Evolutionary conservation across 2,888 invertebrate species (phyloP), one percentile per base, ranked within the genome.

Genomic region (Nephrotoma guestfalica): DNA sequence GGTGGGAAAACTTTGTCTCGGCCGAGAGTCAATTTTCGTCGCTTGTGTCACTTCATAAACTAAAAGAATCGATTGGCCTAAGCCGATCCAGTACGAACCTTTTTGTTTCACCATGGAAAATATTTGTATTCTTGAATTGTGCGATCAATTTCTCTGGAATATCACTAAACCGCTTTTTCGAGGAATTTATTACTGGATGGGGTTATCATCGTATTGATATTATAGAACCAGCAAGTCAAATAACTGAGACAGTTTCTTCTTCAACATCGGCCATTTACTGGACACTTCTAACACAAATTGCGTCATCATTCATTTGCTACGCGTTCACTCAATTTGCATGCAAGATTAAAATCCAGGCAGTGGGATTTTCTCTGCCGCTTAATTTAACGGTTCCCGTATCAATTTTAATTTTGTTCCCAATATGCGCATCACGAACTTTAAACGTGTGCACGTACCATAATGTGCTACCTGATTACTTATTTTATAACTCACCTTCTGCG

Each of bases 341-440:
- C 92, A 96, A 96, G 92, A 96, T 97, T 88, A 94, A 96, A 90
- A 97, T 98, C 90, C 98, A 98, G 90, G 94, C 94, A 86, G 95
- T 97, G 90, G 96, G 97, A 89, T 97, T 96, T 89, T 96, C 98
- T 0, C 93, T 98, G 87, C 97, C 98, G 0, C 92, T 97, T 71
- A 95, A 93, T 89, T 92, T 98, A 11, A 94, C 95, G 0, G 95
- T 96, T 0, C 97, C 97, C 0, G 92, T 94, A 0, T 93, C 96
- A 3, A 92, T 97, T 1, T 94, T 94, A 15, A 89, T 94, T n/a
- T 92, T 96, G 47, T 94, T 96, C 51, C 91, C 93, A 0, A 91
- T 95, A 86, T 95, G 95, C 88, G 94, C 95, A 83, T 89, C 94
- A 51, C 94, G 95, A 88, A 93, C 93, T 86, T 91, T 92, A 7